Evolutionary conservation across 2,113 vertebrate genomes (phyloP).

Genomic region (Hippocampus barbouri): DNA sequence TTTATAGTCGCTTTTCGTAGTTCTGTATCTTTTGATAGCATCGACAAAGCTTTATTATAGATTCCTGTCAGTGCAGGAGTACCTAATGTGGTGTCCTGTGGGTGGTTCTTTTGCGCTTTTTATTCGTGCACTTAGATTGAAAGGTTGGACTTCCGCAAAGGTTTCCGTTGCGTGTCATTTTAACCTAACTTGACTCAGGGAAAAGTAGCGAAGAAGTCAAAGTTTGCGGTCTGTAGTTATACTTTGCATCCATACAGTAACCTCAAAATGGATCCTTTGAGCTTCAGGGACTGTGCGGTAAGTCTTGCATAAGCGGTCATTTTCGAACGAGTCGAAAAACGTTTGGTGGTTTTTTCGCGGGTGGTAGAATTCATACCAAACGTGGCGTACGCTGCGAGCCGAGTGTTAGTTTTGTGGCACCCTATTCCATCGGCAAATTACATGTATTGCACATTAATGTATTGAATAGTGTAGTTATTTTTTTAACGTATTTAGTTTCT

Average conservation of each 20-base stretch:
- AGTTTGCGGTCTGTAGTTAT: fast-evolving
- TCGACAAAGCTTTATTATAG: not conserved
- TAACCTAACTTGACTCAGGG: no score
- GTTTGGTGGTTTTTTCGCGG: no score
- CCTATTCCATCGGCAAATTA: not conserved
- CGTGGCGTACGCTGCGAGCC: not conserved
- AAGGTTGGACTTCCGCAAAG: fast-evolving
- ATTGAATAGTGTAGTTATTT: no score
- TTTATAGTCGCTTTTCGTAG: not conserved
- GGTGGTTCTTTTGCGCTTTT: not conserved
- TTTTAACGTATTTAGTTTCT: no score
- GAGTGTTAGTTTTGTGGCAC: not conserved
- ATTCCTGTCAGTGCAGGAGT: not conserved
- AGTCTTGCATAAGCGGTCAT: not conserved
- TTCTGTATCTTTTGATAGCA: not conserved
- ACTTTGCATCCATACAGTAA: not conserved
- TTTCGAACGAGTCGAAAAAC: not conserved
- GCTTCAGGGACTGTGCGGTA: constrained; percentile 72
- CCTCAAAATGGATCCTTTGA: constrained; percentile 43
- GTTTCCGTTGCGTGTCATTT: constrained; percentile 8
- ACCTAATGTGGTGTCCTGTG: not conserved
- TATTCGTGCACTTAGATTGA: constrained; percentile 44
- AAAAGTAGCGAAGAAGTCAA: not conserved
- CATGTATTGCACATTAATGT: no score
- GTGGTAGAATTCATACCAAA: not conserved